These are phyloP conservation scores for Malthinus seriepunctatus DNA, from an alignment of 2,888 invertebrate species.

Conservation along the genomic window DNA sequence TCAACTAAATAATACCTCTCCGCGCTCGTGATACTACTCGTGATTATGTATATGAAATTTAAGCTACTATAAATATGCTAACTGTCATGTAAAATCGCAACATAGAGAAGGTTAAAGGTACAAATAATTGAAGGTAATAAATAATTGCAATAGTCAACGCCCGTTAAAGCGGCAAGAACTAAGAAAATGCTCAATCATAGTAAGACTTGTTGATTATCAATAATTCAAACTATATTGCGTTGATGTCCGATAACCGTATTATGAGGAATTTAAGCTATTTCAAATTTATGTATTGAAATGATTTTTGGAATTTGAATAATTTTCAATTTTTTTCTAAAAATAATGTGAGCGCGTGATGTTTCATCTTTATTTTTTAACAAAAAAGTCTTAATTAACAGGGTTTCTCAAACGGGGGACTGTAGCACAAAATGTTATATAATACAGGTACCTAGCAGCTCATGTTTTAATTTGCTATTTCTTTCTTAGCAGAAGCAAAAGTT, in stretches of 20 bases:
- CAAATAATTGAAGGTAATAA: slow-evolving; percentile 6
- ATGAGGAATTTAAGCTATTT: slow-evolving; percentile 2
- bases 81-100: slow-evolving; percentile 4
- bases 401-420: no score
- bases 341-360: slow-evolving; percentile 1
- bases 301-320: slow-evolving; percentile 4
- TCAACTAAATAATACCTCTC: no score
- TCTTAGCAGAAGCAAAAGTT: no score
- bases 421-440: no score
- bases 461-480: no score
- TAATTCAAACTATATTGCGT: not conserved
- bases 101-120: slow-evolving; percentile 30
- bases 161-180: slow-evolving; percentile 33
- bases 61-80: slow-evolving; percentile 5
- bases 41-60: not conserved
- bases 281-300: slow-evolving; percentile 5
- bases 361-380: not conserved
- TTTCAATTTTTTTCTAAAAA: slow-evolving; percentile 1
- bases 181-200: slow-evolving; percentile 30
- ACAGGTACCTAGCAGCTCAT: no score
- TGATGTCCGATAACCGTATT: slow-evolving; percentile 5
- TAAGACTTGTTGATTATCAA: slow-evolving; percentile 2
- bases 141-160: slow-evolving; percentile 29
- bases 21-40: no score
- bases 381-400: no score